A percentile compares a stretch with the other conserved stretches of the same genome.
Evolutionary conservation across 1,140 invertebrate species (phyloP).

Genomic region (Drosophila grimshawi): DNA sequence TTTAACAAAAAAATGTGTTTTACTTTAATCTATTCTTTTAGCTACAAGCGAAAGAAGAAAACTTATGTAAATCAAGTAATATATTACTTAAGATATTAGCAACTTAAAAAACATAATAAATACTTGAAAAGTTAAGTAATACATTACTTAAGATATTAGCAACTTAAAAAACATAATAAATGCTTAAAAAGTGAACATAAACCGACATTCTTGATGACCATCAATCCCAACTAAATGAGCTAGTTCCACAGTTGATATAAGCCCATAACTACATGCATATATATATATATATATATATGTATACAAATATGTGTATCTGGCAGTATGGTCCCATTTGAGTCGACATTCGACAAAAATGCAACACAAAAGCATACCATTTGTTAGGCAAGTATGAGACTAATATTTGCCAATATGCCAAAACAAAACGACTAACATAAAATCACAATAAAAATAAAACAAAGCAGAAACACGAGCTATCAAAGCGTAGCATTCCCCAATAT

Average conservation of each 20-base stretch:
- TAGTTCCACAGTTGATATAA: background rate
- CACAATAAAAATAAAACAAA: slow-evolving; percentile 73
- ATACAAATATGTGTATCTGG: background rate
- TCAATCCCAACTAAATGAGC: background rate
- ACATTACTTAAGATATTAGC: no score
- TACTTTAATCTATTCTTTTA: no score
- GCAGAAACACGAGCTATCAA: slow-evolving; percentile 30
- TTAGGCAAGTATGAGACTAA: slow-evolving; percentile 58
- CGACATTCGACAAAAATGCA: slow-evolving; percentile 26
- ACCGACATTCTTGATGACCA: background rate
- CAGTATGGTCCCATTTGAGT: background rate
- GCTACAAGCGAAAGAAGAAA: no score
- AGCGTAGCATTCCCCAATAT: slow-evolving; percentile 30
- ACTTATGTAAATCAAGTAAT: no score
- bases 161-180: background rate
- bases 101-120: background rate
- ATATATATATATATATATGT: background rate
- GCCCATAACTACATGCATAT: background rate
- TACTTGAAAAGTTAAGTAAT: no score
- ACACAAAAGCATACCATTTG: slow-evolving; percentile 65
- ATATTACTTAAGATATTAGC: no score
- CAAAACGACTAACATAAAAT: slow-evolving; percentile 72
- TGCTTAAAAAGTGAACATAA: background rate
- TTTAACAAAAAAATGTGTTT: background rate
- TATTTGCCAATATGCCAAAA: slow-evolving; percentile 71